phyloP scores from a whole-genome alignment of 1,140 invertebrate species.

The Aricia agestis region DNA sequence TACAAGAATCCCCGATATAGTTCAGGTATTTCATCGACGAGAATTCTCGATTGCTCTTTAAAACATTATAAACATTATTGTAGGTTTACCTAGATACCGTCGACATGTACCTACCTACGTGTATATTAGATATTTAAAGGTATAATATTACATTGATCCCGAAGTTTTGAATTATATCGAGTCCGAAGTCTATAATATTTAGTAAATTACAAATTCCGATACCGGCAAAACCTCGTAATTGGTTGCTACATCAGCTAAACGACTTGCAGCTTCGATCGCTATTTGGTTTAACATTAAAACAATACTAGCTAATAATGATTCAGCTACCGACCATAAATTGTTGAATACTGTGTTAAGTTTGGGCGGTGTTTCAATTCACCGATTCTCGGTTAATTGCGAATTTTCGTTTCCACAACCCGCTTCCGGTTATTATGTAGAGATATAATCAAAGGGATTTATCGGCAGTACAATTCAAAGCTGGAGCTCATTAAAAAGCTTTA shows the following conservation, averaged over 20 bases:
- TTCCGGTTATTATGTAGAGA: not conserved
- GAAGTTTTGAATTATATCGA: too few relatives aligned
- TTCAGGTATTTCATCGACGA: not conserved
- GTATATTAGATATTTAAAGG: too few relatives aligned
- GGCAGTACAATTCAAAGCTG: constrained; percentile 8
- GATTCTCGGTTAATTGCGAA: not conserved
- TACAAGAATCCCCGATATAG: not conserved
- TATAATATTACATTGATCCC: too few relatives aligned
- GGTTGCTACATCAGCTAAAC: too few relatives aligned
- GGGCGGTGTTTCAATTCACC: not conserved
- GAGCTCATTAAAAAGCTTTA: constrained; percentile 11
- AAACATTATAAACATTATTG: not conserved
- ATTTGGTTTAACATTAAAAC: too few relatives aligned
- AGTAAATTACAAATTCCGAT: too few relatives aligned
- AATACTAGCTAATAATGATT: too few relatives aligned
- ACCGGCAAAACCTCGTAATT: too few relatives aligned
- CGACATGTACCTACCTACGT: not conserved
- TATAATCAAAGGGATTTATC: constrained; percentile 4
- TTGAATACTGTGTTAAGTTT: too few relatives aligned
- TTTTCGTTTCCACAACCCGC: not conserved
- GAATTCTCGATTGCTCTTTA: not conserved
- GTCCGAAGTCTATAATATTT: too few relatives aligned
- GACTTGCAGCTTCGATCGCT: too few relatives aligned
- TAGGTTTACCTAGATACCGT: not conserved
- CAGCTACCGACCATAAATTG: too few relatives aligned